These are phyloP conservation scores for Trichonephila inaurata DNA, from an alignment of 1,140 invertebrate species.

Conservation along the genomic window DNA sequence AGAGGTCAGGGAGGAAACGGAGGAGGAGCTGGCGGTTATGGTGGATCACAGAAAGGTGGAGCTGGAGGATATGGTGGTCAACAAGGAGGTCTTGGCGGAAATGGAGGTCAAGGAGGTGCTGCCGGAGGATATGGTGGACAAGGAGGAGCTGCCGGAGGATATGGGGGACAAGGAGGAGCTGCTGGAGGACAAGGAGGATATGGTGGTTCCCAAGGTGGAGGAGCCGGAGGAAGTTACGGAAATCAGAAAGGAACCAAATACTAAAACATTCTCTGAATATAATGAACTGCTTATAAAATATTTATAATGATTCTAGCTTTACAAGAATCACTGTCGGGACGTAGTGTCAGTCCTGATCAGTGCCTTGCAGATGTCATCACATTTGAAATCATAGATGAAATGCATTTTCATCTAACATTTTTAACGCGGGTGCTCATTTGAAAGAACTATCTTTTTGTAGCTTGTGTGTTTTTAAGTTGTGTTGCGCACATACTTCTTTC, in stretches of 20 bases:
- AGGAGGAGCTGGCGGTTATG: not conserved
- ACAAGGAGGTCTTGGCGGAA: not conserved
- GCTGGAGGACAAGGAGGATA: constrained; percentile 13
- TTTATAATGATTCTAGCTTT: constrained; percentile 66
- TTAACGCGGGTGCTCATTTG: constrained; percentile 68
- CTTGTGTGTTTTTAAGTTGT: constrained; percentile 26
- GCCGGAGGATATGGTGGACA: not conserved
- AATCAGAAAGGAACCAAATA: constrained; percentile 48
- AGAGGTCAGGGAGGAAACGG: not conserved
- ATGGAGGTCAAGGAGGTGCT: not conserved
- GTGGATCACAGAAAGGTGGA: not conserved
- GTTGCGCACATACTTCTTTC: constrained; percentile 1
- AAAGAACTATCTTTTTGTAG: constrained; percentile 42
- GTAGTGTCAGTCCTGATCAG: constrained; percentile 68
- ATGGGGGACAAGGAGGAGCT: constrained; percentile 27
- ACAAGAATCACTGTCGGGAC: constrained; percentile 63
- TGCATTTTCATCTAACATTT: constrained; percentile 48
- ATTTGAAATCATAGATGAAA: constrained; percentile 38
- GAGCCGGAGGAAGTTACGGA: not conserved
- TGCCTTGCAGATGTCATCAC: constrained; percentile 55
- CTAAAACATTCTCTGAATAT: constrained; percentile 4
- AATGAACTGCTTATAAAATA: constrained; percentile 52
- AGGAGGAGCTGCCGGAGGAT: not conserved
- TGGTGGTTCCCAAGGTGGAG: constrained; percentile 12
- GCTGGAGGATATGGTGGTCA: not conserved